Percentiles rank a stretch among this genome's conserved stretches.
Evolutionary conservation across 1,140 invertebrate species (phyloP).

Genomic region (Cecropterus lyciades): DNA sequence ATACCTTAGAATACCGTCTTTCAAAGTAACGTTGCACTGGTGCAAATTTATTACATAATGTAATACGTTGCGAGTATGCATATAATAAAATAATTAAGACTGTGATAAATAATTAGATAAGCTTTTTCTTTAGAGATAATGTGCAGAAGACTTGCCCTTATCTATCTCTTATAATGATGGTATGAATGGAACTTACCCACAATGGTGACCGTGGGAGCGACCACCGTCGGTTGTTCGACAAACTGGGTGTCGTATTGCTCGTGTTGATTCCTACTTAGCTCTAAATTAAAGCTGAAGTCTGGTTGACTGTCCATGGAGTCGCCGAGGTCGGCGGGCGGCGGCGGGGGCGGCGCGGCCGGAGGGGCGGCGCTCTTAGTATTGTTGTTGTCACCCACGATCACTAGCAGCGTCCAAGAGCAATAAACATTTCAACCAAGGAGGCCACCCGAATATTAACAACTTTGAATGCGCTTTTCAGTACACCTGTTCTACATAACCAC

Average conservation of each 20-base stretch:
- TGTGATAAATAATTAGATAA: no score
- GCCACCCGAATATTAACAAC: constrained; percentile 9
- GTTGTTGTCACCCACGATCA: constrained; percentile 70
- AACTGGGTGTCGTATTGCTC: constrained; percentile 91
- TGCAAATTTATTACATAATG: no score
- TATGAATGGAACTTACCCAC: constrained; percentile 77
- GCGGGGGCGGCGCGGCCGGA: constrained; percentile 73
- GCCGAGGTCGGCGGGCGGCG: constrained; percentile 61
- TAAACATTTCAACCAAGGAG: constrained; percentile 50
- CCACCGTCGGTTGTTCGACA: constrained; percentile 47
- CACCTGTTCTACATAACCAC: not conserved
- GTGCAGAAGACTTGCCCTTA: no score
- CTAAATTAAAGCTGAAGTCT: constrained; percentile 88
- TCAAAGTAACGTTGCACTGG: no score
- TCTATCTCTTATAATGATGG: not conserved
- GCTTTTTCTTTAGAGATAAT: no score
- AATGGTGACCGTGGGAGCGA: constrained; percentile 77
- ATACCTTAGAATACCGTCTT: no score
- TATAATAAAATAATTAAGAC: no score
- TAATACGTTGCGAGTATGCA: no score
- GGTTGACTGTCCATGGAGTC: constrained; percentile 73
- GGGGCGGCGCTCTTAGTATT: constrained; percentile 75
- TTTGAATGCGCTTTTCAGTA: constrained; percentile 36
- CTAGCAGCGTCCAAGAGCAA: constrained; percentile 72
- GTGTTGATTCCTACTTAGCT: constrained; percentile 89